Base-by-base conservation (phyloP, 2,888 invertebrate genomes). In the Flabesymbios commensalis region DNA sequence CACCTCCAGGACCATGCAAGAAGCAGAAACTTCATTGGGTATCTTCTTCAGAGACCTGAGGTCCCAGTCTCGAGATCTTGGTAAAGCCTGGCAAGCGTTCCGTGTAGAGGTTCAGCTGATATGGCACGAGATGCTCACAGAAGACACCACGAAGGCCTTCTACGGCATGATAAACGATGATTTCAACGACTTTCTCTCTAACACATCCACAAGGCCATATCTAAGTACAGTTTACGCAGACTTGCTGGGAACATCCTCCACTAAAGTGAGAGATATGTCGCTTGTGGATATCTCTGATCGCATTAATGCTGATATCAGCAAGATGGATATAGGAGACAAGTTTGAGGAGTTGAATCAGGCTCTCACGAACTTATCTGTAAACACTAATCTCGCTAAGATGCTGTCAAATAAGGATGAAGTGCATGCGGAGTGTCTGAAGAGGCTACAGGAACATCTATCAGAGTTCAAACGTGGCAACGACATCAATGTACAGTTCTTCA, bases 51-150 rank as follows among this genome's bases (percentile, higher is more conserved):
- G n/a, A n/a, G n/a, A n/a, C n/a, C n/a, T n/a, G n/a, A n/a, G n/a
- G n/a, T n/a, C n/a, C n/a, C n/a, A n/a, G n/a, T n/a, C n/a, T n/a
- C n/a, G n/a, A n/a, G n/a, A n/a, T n/a, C n/a, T n/a, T n/a, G n/a
- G n/a, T n/a, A n/a, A n/a, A n/a, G n/a, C n/a, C n/a, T n/a, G n/a
- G n/a, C n/a, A n/a, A n/a, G n/a, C n/a, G n/a, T n/a, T n/a, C n/a
- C n/a, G n/a, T n/a, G n/a, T n/a, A n/a, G n/a, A n/a, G n/a, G n/a
- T n/a, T n/a, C n/a, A n/a, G n/a, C n/a, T n/a, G n/a, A n/a, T n/a
- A n/a, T n/a, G 58, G 58, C 24, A 4, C 26, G 22, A 57, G 5
- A 57, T 57, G 49, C 19, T 57, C 36, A 26, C 3, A n/a, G 58
- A 57, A n/a, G n/a, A 17, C 26, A 17, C 49, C 33, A 57, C 58